Conservation (phyloP, 1,140 invertebrate genomes). For the Neodiprion pinetum region DNA sequence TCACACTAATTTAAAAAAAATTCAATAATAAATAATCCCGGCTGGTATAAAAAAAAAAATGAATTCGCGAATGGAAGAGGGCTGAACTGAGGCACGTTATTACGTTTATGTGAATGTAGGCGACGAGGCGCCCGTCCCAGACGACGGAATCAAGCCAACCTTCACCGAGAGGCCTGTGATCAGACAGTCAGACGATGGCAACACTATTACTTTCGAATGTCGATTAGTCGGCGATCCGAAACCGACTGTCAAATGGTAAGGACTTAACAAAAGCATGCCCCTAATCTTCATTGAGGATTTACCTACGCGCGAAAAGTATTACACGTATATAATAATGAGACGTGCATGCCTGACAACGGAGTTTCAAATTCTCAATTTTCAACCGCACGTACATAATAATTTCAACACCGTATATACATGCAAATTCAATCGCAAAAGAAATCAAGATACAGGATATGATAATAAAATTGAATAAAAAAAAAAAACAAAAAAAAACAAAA, state of each 20-base stretch:
- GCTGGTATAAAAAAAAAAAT: too few species aligned
- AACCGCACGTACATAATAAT: too few species aligned
- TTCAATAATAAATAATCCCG: too few species aligned
- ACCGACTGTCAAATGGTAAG: conserved; percentile 91
- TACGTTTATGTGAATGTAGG: conserved; percentile 67
- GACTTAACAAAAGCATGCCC: conserved; percentile 34
- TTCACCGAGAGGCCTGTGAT: conserved; percentile 97
- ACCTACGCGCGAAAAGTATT: neutral
- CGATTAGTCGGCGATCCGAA: conserved; percentile 93
- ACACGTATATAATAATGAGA: neutral
- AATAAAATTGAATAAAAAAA: too few species aligned
- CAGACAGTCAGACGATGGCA: conserved; percentile 91
- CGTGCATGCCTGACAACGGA: neutral
- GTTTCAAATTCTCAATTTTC: too few species aligned
- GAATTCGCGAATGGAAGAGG: too few species aligned
- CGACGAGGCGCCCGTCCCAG: conserved; percentile 89
- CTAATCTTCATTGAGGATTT: neutral
- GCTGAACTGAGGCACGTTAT: conserved; percentile 1
- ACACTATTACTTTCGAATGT: conserved; percentile 94
- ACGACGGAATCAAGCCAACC: conserved; percentile 90
- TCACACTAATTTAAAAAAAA: too few species aligned
- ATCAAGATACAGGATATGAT: too few species aligned
- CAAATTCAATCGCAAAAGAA: too few species aligned
- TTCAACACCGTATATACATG: too few species aligned
- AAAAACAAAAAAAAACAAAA: too few species aligned